Evolutionary conservation across 2,113 vertebrate species (phyloP).

Genomic region (Ophthalmotilapia sp.): DNA sequence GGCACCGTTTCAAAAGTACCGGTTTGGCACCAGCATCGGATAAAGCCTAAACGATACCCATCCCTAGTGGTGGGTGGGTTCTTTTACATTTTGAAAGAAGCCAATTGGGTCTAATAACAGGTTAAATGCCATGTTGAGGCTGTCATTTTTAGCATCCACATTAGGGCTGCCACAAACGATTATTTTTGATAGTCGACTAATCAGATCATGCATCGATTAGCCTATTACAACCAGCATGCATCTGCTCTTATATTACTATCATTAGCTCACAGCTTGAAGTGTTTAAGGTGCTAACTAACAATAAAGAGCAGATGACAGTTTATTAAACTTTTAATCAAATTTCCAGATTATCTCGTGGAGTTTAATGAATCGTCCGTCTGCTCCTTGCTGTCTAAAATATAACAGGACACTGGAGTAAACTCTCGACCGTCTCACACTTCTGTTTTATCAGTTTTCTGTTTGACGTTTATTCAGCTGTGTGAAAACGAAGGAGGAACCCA

Average conservation of each 20-base stretch:
- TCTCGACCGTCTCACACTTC: background rate
- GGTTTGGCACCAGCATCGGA: no score
- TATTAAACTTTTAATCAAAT: background rate
- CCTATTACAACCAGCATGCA: background rate
- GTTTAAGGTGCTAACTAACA: background rate
- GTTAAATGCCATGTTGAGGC: no score
- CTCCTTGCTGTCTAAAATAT: background rate
- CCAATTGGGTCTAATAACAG: no score
- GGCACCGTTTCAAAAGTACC: no score
- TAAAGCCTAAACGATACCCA: no score
- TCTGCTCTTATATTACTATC: background rate
- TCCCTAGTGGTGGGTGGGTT: no score
- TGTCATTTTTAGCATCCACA: accelerated
- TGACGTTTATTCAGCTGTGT: background rate
- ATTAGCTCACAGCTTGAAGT: background rate
- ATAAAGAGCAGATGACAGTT: background rate
- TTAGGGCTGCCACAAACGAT: no score
- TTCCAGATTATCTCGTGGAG: background rate
- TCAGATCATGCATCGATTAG: background rate
- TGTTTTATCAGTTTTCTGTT: background rate
- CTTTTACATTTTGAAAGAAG: no score
- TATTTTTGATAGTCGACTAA: background rate
- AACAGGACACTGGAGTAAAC: background rate
- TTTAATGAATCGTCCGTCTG: background rate
- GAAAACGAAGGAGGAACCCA: accelerated